Conservation (phyloP, 2,113 vertebrate genomes). For the Octodon degus region DNA sequence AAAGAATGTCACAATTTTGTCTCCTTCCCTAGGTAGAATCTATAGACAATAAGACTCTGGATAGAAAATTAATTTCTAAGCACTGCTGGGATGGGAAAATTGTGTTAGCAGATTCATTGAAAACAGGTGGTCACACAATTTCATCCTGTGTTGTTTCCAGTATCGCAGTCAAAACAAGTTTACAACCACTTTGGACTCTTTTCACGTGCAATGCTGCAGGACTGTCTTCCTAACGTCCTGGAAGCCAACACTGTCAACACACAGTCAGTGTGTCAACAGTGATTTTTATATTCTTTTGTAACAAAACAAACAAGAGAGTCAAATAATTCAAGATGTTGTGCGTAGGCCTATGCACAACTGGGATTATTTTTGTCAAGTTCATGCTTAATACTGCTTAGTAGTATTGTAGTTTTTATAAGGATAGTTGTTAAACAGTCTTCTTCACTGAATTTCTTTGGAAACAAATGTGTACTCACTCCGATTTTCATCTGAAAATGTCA, state of each 20-base stretch:
- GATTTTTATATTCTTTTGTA: constrained; percentile 55
- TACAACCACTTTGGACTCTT: constrained; percentile 41
- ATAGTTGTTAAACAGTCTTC: constrained; percentile 31
- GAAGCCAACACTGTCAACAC: constrained; percentile 52
- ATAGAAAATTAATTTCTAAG: constrained; percentile 36
- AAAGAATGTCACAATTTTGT: neutral
- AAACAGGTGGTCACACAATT: constrained; percentile 4
- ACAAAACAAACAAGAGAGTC: constrained; percentile 34
- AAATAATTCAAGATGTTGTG: neutral
- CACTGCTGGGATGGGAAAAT: constrained; percentile 33
- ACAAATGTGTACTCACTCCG: neutral
- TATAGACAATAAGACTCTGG: neutral
- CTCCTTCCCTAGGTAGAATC: neutral
- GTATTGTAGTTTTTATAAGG: constrained; percentile 39
- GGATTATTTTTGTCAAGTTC: neutral
- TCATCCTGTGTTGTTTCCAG: constrained; percentile 14
- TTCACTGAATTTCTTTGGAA: constrained; percentile 3
- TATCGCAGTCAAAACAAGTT: constrained; percentile 45
- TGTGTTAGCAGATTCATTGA: neutral
- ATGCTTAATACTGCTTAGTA: constrained; percentile 6
- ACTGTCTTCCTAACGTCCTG: neutral
- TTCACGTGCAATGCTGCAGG: neutral
- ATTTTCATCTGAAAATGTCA: constrained; percentile 55
- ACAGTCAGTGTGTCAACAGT: constrained; percentile 25
- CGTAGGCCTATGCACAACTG: neutral